Base-by-base conservation (phyloP, 2,888 invertebrate species). In the Adineta ricciae region DNA sequence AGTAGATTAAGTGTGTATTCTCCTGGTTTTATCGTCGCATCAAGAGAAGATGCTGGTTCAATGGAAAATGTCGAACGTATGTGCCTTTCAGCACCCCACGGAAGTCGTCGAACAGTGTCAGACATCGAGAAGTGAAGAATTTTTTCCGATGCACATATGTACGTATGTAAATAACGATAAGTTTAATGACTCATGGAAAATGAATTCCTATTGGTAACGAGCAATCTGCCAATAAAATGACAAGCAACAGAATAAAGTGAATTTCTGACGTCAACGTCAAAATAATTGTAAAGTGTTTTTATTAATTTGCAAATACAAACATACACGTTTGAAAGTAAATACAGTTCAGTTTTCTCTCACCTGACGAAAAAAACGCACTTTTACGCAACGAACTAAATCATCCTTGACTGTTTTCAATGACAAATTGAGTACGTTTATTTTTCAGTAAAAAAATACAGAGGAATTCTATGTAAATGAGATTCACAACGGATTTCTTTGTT, bases 1-100 rank as follows among this genome's bases (percentile, higher is more conserved):
- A 99, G 92, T 82, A 95, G 94, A 86, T 96, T 93, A 94, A 98
- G 96, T 0, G 98, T 96, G 91, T 94, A 97, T 91, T 98, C 97
- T 21, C 98, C 98, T 24, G 90, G 90, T 85, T 89, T 89, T 49
- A 85, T 56, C n/a, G 84, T n/a, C 5, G 46, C 14, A 64, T 64
- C 64, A 32, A 64, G 64, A 19, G 32, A 36, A 32, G 32, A 64
- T 64, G 64, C 19, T 64, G 64, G 64, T 0, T 64, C 64, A 36
- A 64, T 8, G 19, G 64, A 32, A 36, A 64, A 64, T 64, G 32
- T 5, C 19, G 64, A 64, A 36, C 64, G 64, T 64, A 64, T 64
- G 64, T 64, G 64, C 64, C 64, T 64, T 36, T 64, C 64, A 32
- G 64, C 64, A 64, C 64, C 64, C 64, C 64, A 64, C 32, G 64